These are phyloP conservation scores for Trogon melanurus DNA, from an alignment of 2,113 vertebrate genomes.

Conservation along the genomic window DNA sequence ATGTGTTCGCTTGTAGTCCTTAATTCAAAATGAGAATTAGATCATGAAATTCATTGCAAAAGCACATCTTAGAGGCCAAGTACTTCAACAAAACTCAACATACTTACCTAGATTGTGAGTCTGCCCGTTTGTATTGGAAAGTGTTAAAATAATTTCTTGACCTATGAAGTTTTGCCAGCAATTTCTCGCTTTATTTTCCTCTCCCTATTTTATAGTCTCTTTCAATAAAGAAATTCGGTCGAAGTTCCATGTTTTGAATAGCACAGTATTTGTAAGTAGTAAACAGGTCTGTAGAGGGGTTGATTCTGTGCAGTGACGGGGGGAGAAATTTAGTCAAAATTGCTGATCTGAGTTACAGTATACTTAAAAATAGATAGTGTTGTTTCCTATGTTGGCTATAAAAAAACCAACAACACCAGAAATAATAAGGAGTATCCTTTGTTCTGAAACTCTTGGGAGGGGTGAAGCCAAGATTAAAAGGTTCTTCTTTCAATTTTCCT, in stretches of 20 bases:
- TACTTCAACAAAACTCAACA: not conserved
- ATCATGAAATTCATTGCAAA: not conserved
- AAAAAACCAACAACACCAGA: not conserved
- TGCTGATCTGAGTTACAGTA: not conserved
- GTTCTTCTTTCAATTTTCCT: not conserved
- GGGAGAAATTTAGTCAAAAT: not conserved
- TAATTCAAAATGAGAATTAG: conserved; percentile 41
- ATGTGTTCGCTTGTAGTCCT: conserved; percentile 47
- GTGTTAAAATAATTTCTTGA: not conserved
- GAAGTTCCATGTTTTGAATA: not conserved
- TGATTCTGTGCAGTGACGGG: not conserved
- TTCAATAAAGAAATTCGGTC: not conserved
- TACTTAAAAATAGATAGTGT: conserved; percentile 25
- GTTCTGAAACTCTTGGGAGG: not conserved
- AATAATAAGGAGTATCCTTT: conserved; percentile 14
- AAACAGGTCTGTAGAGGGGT: not conserved
- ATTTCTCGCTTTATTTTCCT: not conserved
- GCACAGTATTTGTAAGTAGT: not conserved
- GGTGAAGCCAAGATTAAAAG: not conserved
- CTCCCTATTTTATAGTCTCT: not conserved
- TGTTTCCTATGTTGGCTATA: conserved; percentile 20
- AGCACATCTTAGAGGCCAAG: not conserved
- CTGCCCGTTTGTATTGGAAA: not conserved
- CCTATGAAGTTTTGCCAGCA: not conserved
- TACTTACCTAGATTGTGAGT: not conserved